phyloP scores from a whole-genome alignment of 2,888 invertebrate genomes.

The Copidosoma aretas region DNA sequence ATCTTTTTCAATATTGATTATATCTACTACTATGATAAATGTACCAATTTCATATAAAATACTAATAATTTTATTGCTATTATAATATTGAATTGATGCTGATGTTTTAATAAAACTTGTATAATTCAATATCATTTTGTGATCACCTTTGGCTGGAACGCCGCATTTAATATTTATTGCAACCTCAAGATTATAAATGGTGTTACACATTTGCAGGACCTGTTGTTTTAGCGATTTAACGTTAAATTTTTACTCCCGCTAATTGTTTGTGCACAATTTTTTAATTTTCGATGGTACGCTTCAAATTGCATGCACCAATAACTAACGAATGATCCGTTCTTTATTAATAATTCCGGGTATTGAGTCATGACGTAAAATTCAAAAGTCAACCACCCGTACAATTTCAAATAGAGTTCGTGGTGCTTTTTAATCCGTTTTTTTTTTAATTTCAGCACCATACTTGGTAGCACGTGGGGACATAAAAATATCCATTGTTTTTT shows the following conservation, averaged over 20 bases:
- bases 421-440: conserved; percentile 25
- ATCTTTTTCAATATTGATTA: background rate
- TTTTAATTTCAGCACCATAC: conserved; percentile 5
- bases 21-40: background rate
- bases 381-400: conserved; percentile 24
- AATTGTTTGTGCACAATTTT: conserved; percentile 5
- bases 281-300: conserved; percentile 27
- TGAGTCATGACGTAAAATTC: conserved; percentile 31
- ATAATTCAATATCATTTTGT: background rate
- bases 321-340: conserved; percentile 25
- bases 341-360: conserved; percentile 17
- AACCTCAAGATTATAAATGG: background rate
- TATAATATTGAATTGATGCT: background rate
- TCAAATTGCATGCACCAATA: conserved; percentile 32
- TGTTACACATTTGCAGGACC: conserved; percentile 11
- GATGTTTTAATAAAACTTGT: background rate
- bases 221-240: conserved; percentile 23
- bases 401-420: conserved; percentile 6
- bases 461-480: background rate
- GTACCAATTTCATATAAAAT: background rate
- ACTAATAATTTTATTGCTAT: background rate
- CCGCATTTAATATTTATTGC: background rate
- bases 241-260: conserved; percentile 20
- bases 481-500: conserved; percentile 6
- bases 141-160: no score